phyloP scores from a whole-genome alignment of 2,113 vertebrate species.

The Brachirus orientalis region DNA sequence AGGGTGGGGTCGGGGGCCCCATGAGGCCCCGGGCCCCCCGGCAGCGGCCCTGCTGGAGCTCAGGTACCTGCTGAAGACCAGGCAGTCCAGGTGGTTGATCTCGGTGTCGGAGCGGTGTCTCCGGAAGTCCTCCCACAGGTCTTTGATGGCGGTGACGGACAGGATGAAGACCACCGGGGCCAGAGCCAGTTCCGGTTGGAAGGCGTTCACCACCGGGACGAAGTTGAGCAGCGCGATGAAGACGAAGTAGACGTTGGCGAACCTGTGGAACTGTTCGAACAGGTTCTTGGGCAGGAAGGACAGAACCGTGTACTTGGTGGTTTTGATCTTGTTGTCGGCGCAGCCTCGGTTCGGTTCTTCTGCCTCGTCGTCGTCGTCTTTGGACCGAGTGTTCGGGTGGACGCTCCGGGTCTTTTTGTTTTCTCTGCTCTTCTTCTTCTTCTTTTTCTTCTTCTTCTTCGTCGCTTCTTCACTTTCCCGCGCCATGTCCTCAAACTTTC shows the following conservation, averaged over 20 bases:
- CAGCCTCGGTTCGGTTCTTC: conserved; percentile 79
- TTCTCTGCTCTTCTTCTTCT: conserved; percentile 83
- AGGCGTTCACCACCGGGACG: conserved; percentile 92
- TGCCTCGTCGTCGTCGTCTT: conserved; percentile 71
- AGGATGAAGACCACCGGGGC: conserved; percentile 95
- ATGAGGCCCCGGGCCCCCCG: too few species aligned
- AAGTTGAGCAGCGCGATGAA: conserved; percentile 96
- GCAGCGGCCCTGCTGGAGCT: not conserved
- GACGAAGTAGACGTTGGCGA: conserved; percentile 98
- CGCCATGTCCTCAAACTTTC: conserved; percentile 81
- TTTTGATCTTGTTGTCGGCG: conserved; percentile 92
- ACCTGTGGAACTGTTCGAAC: conserved; percentile 96
- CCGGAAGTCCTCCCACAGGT: conserved; percentile 97
- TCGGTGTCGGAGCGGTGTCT: conserved; percentile 93
- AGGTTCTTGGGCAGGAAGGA: conserved; percentile 98
- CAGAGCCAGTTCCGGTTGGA: conserved; percentile 93
- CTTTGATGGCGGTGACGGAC: conserved; percentile 95
- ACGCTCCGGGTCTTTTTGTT: conserved; percentile 85
- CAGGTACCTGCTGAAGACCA: conserved; percentile 92
- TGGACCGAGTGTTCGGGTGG: conserved; percentile 83
- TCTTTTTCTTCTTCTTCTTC: conserved; percentile 51
- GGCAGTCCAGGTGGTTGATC: conserved; percentile 96
- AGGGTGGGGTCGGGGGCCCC: too few species aligned
- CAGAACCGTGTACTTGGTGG: conserved; percentile 94
- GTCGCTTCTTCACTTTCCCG: conserved; percentile 65